These are phyloP conservation scores for Poeciliopsis occidentalis DNA, from an alignment of 2,113 vertebrate species.

Conservation along the genomic window DNA sequence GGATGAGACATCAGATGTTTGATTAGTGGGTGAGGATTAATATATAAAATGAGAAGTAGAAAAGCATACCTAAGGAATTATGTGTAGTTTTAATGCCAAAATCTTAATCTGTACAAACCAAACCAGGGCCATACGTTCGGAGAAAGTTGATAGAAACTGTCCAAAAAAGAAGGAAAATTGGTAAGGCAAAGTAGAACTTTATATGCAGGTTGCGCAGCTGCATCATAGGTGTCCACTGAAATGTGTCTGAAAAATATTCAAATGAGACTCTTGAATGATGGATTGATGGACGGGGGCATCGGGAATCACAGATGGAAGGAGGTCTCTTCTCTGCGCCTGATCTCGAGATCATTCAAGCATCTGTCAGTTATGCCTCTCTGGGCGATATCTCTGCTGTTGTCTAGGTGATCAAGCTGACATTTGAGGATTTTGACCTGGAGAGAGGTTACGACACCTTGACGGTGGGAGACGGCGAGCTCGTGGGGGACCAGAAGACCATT, in stretches of 20 bases:
- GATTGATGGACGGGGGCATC: constrained; percentile 16
- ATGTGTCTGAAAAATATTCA: constrained; percentile 9
- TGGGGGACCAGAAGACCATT: constrained; percentile 95
- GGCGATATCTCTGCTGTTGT: constrained; percentile 38
- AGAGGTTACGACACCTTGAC: constrained; percentile 98
- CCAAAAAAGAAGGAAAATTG: neutral
- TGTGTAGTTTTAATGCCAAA: neutral
- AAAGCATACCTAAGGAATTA: neutral
- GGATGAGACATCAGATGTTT: constrained; percentile 35
- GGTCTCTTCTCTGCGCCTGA: constrained; percentile 32
- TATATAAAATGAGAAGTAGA: neutral
- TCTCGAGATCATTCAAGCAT: constrained; percentile 32
- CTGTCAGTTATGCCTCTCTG: constrained; percentile 34
- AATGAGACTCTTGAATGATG: constrained; percentile 16
- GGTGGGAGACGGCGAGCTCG: constrained; percentile 91
- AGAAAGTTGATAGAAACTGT: neutral
- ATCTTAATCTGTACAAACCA: neutral
- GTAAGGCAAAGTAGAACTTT: neutral
- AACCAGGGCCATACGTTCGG: no score
- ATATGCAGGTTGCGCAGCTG: neutral
- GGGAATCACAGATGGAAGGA: constrained; percentile 42
- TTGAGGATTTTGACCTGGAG: constrained; percentile 98
- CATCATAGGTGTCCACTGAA: neutral
- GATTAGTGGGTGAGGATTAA: constrained; percentile 29
- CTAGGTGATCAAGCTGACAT: constrained; percentile 97